Conservation (phyloP, 2,888 invertebrate species). For the Ypsolopha sequella region DNA sequence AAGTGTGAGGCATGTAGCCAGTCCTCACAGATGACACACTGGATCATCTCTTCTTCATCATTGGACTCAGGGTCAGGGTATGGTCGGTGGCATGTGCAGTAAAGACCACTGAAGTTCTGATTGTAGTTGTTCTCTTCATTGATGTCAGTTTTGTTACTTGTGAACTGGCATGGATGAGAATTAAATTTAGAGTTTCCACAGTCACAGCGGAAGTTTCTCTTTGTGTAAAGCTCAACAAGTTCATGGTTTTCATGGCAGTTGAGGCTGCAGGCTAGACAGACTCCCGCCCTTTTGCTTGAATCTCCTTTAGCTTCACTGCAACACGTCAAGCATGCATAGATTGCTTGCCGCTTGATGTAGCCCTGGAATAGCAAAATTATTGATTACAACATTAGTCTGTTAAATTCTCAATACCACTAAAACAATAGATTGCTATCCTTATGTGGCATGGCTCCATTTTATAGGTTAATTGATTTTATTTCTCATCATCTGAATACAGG, state of each 20-base stretch:
- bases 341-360: conserved; percentile 90
- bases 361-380: conserved; percentile 73
- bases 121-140: conserved; percentile 87
- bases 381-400: conserved; percentile 3
- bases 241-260: conserved; percentile 97
- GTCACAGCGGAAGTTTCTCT: conserved; percentile 95
- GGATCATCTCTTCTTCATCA: conserved; percentile 92
- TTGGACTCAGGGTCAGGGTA: conserved; percentile 94
- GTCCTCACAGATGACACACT: conserved; percentile 97
- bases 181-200: conserved; percentile 88
- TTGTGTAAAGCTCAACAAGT: conserved; percentile 95
- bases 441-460: too few species aligned
- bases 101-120: conserved; percentile 94
- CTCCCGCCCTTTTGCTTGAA: conserved; percentile 77
- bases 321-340: conserved; percentile 96
- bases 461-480: too few species aligned
- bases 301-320: conserved; percentile 74
- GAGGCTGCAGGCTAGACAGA: conserved; percentile 95
- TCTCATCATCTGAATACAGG: too few species aligned
- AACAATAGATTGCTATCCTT: too few species aligned
- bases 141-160: conserved; percentile 69
- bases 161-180: conserved; percentile 77
- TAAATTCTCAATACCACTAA: too few species aligned
- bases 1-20: conserved; percentile 94
- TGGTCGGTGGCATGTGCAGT: conserved; percentile 92